Percentiles rank a stretch among this genome's conserved stretches.
Evolutionary conservation across 2,888 invertebrate genomes (phyloP).

Genomic region (Cantharis flavilabris): DNA sequence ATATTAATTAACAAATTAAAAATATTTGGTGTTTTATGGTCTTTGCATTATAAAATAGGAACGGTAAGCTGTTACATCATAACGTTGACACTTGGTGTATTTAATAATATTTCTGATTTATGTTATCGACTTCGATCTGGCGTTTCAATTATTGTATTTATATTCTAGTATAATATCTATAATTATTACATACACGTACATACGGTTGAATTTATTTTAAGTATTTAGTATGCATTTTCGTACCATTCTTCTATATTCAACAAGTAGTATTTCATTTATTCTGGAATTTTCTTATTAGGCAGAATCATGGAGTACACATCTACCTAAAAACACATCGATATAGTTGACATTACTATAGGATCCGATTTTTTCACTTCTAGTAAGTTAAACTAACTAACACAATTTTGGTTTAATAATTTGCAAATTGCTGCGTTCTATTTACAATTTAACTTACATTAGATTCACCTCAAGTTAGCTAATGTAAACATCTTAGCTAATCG

Average conservation of each 20-base stretch:
- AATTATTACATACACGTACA: neutral
- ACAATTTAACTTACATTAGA: too few relatives aligned
- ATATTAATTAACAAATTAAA: neutral
- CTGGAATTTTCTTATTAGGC: neutral
- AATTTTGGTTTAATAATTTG: too few relatives aligned
- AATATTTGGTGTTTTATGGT: neutral
- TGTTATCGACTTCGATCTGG: neutral
- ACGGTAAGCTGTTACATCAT: neutral
- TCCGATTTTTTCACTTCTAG: too few relatives aligned
- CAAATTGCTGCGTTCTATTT: too few relatives aligned
- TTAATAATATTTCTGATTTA: neutral
- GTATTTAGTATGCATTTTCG: neutral
- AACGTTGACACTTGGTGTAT: neutral
- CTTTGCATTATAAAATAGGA: neutral
- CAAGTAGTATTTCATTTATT: neutral
- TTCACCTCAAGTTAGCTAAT: too few relatives aligned
- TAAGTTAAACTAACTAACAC: too few relatives aligned
- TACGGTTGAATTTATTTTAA: neutral
- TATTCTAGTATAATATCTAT: neutral
- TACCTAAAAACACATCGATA: neutral
- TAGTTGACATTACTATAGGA: neutral
- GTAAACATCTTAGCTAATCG: too few relatives aligned
- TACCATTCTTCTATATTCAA: neutral
- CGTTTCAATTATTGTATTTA: neutral
- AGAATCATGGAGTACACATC: neutral